Percentiles rank a stretch among this genome's conserved stretches.
phyloP scores from a whole-genome alignment of 2,113 vertebrate genomes.

The Hypocryptadius cinnamomeus region DNA sequence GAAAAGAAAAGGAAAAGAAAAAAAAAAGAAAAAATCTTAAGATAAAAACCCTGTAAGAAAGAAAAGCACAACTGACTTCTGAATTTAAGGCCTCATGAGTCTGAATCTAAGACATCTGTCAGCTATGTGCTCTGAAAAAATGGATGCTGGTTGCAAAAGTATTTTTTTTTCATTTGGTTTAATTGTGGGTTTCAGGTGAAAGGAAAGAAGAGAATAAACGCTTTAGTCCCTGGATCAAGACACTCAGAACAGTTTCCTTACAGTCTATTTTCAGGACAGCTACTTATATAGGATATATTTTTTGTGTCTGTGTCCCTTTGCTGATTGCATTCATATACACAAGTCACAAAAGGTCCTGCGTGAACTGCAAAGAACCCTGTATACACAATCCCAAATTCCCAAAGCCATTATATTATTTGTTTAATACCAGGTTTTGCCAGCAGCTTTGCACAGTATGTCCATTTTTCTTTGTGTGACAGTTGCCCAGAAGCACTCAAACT shows the following conservation, averaged over 20 bases:
- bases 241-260: neutral
- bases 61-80: neutral
- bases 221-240: neutral
- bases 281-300: neutral
- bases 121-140: neutral
- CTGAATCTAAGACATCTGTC: neutral
- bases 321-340: neutral
- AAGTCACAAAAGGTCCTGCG: neutral
- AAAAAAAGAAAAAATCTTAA: neutral
- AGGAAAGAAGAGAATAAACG: neutral
- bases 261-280: neutral
- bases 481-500: neutral
- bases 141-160: neutral
- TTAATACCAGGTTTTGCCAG: neutral
- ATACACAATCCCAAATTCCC: neutral
- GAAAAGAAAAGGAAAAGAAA: rapidly evolving
- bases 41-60: neutral
- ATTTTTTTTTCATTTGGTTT: neutral
- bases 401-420: neutral
- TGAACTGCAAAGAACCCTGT: neutral
- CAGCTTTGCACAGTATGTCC: neutral
- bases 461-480: neutral
- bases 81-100: neutral
- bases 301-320: neutral
- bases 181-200: neutral